These are phyloP conservation scores for Sipunculus nudus DNA, from an alignment of 2,888 invertebrate genomes.

Conservation along the genomic window DNA sequence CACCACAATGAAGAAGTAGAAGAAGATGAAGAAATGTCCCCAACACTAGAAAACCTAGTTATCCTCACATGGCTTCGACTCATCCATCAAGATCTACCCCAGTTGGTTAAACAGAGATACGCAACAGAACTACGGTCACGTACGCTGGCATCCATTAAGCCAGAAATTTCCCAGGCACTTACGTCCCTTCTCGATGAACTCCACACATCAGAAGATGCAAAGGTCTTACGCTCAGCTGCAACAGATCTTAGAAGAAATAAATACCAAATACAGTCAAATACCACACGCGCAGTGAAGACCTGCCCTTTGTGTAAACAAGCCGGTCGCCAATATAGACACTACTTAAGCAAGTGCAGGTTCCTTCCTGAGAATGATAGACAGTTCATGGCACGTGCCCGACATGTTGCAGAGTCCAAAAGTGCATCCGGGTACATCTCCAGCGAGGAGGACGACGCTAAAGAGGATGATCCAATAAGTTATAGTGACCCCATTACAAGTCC, in stretches of 20 bases:
- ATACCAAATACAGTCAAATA: no score
- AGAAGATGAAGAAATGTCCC: constrained; percentile 31
- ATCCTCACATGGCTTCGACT: constrained; percentile 34
- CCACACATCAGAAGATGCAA: not conserved
- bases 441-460: no score
- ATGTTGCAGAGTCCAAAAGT: not conserved
- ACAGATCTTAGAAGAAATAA: no score
- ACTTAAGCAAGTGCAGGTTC: constrained; percentile 13
- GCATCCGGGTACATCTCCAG: no score
- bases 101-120: constrained; percentile 36
- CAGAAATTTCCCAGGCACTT: constrained; percentile 36
- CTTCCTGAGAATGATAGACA: constrained; percentile 8
- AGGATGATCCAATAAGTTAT: no score
- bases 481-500: no score
- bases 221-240: not conserved
- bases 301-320: constrained; percentile 18
- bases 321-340: constrained; percentile 12
- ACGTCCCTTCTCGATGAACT: constrained; percentile 19
- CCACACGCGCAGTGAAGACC: not conserved
- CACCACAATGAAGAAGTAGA: constrained; percentile 30
- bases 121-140: constrained; percentile 36
- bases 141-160: constrained; percentile 39
- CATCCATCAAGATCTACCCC: constrained; percentile 29
- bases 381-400: constrained; percentile 7
- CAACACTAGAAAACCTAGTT: constrained; percentile 34